Evolutionary conservation across 1,140 invertebrate species (phyloP).

Genomic region (Platyscapa corneri): DNA sequence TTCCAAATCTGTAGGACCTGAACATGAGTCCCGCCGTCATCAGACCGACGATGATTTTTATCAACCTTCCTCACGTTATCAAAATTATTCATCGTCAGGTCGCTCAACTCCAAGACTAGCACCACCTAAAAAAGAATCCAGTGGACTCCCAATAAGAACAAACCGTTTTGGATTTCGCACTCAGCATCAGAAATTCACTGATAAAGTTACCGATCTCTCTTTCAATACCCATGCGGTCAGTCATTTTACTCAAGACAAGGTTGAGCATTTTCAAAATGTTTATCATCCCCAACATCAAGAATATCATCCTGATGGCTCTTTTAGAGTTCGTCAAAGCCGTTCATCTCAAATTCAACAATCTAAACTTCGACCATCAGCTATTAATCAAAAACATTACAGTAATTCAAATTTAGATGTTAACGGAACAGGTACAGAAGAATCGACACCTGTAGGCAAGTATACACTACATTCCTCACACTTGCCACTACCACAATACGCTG

Average conservation of each 20-base stretch:
- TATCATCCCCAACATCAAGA: constrained; percentile 52
- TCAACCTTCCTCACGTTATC: constrained; percentile 50
- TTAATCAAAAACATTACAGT: constrained; percentile 55
- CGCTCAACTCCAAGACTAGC: constrained; percentile 73
- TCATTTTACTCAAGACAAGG: constrained; percentile 15
- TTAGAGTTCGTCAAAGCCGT: constrained; percentile 27
- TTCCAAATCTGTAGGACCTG: constrained; percentile 70
- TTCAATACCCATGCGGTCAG: constrained; percentile 61
- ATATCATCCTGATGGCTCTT: constrained; percentile 21
- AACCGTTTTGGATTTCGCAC: constrained; percentile 76
- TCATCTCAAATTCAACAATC: constrained; percentile 51
- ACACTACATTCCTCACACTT: constrained; percentile 83
- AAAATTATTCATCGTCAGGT: constrained; percentile 68
- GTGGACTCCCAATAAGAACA: constrained; percentile 66
- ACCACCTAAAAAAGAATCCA: constrained; percentile 75
- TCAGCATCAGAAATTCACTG: constrained; percentile 67
- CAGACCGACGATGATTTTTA: constrained; percentile 60
- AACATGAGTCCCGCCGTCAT: constrained; percentile 60
- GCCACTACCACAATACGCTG: constrained; percentile 82
- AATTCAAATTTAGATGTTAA: constrained; percentile 53
- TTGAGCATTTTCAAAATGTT: constrained; percentile 39
- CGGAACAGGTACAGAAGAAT: constrained; percentile 57
- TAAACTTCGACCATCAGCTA: constrained; percentile 59
- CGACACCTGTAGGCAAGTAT: constrained; percentile 75
- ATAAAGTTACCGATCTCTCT: constrained; percentile 73